Conservation (phyloP, 2,113 vertebrate genomes). For the Podocnemis expansa region DNA sequence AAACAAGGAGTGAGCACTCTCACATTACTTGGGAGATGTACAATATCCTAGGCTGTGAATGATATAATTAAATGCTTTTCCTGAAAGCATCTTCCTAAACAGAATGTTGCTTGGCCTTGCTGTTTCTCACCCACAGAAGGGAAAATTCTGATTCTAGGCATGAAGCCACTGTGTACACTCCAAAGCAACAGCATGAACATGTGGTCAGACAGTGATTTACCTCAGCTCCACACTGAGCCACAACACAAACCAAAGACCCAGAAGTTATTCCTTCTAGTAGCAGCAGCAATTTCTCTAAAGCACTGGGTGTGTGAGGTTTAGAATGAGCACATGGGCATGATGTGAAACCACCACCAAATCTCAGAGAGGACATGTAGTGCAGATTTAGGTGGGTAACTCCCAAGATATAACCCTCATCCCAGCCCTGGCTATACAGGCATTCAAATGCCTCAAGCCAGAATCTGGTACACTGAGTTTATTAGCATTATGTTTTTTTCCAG, state of each 20-base stretch:
- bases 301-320: neutral
- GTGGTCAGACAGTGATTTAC: neutral
- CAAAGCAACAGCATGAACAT: neutral
- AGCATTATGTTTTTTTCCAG: neutral
- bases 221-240: neutral
- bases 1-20: neutral
- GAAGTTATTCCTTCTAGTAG: neutral
- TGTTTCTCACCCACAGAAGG: neutral
- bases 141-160: neutral
- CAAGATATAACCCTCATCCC: neutral
- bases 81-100: neutral
- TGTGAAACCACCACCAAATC: neutral
- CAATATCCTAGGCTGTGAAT: neutral
- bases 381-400: neutral
- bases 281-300: neutral
- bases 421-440: neutral
- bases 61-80: neutral
- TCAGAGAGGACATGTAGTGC: neutral
- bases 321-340: neutral
- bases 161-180: neutral
- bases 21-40: neutral
- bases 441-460: neutral
- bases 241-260: neutral
- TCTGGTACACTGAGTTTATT: too few species aligned
- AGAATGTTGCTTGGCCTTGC: neutral